Base-by-base conservation (phyloP, 2,888 invertebrate species). In the Iphiclides podalirius region DNA sequence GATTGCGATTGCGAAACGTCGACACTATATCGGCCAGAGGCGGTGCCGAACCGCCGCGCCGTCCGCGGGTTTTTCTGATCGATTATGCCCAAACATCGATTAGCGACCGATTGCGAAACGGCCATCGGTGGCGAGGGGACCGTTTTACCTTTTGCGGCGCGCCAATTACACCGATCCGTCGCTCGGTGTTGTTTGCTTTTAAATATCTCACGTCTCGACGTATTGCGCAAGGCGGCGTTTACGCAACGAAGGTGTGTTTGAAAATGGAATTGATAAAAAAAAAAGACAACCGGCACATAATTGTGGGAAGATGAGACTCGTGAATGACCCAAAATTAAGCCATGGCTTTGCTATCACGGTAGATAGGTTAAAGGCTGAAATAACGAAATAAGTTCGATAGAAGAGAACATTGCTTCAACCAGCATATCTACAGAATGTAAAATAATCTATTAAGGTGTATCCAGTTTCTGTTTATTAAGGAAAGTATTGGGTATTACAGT, bases 1-100 rank as follows among this genome's bases (percentile, higher is more conserved):
- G 75, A 72, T 67, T 66, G 63, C 57, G 61, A 69, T 81, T 80
- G 67, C 72, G 70, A 72, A 72, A 76, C 57, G 58, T 55, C 55
- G 49, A 23, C 37, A 13, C 48, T 66, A 66, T 70, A 68, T 70
- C 65, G 68, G 57, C 55, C 57, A 61, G 63, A 65, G 65, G 69
- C 56, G 54, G 53, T 64, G 59, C 58, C 58, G 67, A 64, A 64
- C 64, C 63, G 67, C n/a, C n/a, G n/a, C n/a, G n/a, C 63, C 64
- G 54, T 54, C 67, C 62, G 59, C 52, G 54, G 40, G 28, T 38
- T 57, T 60, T 42, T 63, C 35, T 35, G 20, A 50, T 45, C 50
- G 58, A 60, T 60, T 58, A 58, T 43, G 47, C 16, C 50, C 26
- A 54, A 43, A 45, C 9, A 45, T 50, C 43, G 47, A 47, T 50